phyloP scores from a whole-genome alignment of 2,888 invertebrate species.

The Portevinia maculata region DNA sequence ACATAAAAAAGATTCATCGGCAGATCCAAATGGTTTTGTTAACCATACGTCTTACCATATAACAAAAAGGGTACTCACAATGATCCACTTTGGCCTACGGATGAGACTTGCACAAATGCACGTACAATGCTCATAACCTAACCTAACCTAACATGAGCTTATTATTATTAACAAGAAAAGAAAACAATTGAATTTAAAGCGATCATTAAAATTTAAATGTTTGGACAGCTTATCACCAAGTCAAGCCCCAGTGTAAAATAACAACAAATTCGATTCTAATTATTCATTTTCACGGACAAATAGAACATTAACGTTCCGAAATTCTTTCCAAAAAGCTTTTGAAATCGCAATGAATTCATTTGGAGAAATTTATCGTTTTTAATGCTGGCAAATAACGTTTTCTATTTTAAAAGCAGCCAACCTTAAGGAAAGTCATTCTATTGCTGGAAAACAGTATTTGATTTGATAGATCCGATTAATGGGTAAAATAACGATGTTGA shows the following conservation, averaged over 20 bases:
- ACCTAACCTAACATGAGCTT: background rate
- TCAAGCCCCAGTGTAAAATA: background rate
- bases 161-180: background rate
- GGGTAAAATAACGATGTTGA: no score
- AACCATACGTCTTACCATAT: no score
- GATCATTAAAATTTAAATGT: slow-evolving; percentile 8
- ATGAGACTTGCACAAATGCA: no score
- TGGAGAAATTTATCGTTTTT: slow-evolving; percentile 27
- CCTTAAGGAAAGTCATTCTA: background rate
- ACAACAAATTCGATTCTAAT: slow-evolving; percentile 1
- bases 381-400: background rate
- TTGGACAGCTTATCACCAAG: slow-evolving; percentile 9
- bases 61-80: no score
- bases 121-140: no score
- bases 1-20: no score
- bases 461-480: background rate
- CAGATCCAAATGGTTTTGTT: no score
- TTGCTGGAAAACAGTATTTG: background rate
- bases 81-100: no score
- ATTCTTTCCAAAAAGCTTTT: slow-evolving; percentile 3
- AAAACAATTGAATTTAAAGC: background rate
- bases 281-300: slow-evolving; percentile 26
- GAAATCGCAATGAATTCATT: slow-evolving; percentile 14
- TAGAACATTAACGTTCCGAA: slow-evolving; percentile 14
- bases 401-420: slow-evolving; percentile 11